Evolutionary conservation across 2,888 invertebrate species (phyloP), one percentile per base, ranked within the genome.

Genomic region (Leucophenga maculata): DNA sequence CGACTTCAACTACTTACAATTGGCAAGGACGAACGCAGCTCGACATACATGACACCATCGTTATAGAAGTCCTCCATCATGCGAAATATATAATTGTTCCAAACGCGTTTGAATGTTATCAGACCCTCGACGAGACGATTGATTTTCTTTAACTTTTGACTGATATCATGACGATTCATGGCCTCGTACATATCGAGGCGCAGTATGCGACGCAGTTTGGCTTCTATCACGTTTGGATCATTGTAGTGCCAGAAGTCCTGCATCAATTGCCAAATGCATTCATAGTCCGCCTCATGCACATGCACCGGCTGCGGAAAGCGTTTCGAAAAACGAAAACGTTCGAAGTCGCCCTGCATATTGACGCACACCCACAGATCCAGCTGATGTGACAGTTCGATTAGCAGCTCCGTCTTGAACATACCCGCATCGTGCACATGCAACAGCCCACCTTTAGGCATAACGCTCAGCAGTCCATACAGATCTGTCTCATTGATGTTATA

Each of bases 391-490:
- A 79, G 69, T n/a, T 92, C 91, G 55, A 93, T 80, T 0, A 93
- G 76, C 74, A 90, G 92, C 71, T 93, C 91, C 0, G 90, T 86
- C 0, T 91, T 91, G 6, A 90, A 89, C 1, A 92, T 88, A 0
- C 92, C 92, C 72, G 91, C 90, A 72, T 93, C 91, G 79, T 94
- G 94, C 0, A 91, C 89, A 82, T 94, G 94, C 6, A 94, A 86
- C 0, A 91, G 90, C 0, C 91, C 92, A 8, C 94, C 95, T 88
- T 95, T 95, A 0, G 95, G 95, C 89, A 95, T 90, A 60, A 87
- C 88, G 68, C 90, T 89, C 16, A 95, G 91, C 4, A 93, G 89
- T 71, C 90, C 85, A 79, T 92, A 94, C 0, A 94, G 91, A 76
- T 90, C 88, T 0, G 94, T 79, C 11, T 90, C 66, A n/a, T 72